Percentiles rank a stretch among this genome's conserved stretches.
phyloP scores from a whole-genome alignment of 2,888 invertebrate species.

The Acleris emargana region DNA sequence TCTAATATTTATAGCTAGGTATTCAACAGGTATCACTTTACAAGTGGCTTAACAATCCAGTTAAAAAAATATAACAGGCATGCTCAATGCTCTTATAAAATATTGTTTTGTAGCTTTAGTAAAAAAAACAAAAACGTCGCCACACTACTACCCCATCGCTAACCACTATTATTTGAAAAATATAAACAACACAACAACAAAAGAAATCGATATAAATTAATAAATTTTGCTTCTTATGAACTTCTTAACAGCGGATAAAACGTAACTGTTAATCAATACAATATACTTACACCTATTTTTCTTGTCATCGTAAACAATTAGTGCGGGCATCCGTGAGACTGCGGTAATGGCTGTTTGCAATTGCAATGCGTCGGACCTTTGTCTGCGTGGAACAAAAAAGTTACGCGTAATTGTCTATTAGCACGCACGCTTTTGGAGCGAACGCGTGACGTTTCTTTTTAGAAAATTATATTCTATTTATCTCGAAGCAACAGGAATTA shows the following conservation, averaged over 20 bases:
- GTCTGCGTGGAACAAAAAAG: conserved; percentile 53
- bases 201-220: background rate
- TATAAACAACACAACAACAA: background rate
- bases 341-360: conserved; percentile 55
- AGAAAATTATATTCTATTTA: background rate
- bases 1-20: no score
- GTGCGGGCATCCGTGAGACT: conserved; percentile 38
- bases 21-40: no score
- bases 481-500: no score
- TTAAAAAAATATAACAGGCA: no score
- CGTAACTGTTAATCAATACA: conserved; percentile 45
- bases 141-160: no score
- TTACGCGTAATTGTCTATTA: conserved; percentile 57
- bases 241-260: conserved; percentile 28
- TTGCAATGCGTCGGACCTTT: conserved; percentile 56
- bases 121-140: no score
- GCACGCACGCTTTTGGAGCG: conserved; percentile 48
- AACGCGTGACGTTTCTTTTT: conserved; percentile 39
- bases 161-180: no score
- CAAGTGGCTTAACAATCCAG: no score
- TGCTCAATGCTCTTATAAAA: no score
- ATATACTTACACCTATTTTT: conserved; percentile 52
- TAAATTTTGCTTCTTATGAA: background rate
- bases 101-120: no score
- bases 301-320: conserved; percentile 67